Percentiles rank a stretch among this genome's conserved stretches.
These are phyloP conservation scores for Fregata magnificens DNA, from an alignment of 2,113 vertebrate species.

Conservation along the genomic window DNA sequence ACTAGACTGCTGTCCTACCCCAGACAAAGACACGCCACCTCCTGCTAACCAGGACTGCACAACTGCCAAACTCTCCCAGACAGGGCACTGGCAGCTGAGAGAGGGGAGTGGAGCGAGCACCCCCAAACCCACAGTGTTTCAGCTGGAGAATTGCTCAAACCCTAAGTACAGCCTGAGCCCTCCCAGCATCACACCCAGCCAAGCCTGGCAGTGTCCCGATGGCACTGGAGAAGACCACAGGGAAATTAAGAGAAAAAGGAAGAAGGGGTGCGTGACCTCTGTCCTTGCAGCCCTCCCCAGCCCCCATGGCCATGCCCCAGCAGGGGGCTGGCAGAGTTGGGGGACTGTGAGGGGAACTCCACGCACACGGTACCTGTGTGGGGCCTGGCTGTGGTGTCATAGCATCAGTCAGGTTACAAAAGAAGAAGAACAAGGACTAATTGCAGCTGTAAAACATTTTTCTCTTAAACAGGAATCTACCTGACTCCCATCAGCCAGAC, in stretches of 20 bases:
- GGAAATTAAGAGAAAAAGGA: not conserved
- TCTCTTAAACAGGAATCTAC: not conserved
- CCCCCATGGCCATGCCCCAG: not conserved
- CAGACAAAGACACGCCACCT: not conserved
- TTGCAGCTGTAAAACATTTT: not conserved
- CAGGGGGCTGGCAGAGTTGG: not conserved
- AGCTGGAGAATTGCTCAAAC: not conserved
- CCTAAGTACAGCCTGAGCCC: not conserved
- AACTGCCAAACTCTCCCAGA: not conserved
- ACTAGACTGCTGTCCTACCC: not conserved
- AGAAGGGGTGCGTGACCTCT: not conserved
- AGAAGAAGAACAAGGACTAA: not conserved
- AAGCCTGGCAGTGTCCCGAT: not conserved
- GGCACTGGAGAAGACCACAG: not conserved
- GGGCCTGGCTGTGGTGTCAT: not conserved
- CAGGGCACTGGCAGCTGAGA: not conserved
- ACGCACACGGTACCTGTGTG: not conserved
- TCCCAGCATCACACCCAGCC: not conserved
- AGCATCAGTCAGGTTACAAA: not conserved
- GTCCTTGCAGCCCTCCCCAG: not conserved
- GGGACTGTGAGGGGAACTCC: not conserved
- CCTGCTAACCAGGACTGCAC: not conserved
- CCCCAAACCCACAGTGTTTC: not conserved
- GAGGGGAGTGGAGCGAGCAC: not conserved
- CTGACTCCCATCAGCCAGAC: not conserved